Evolutionary conservation across 2,888 invertebrate genomes (phyloP), one percentile per base, ranked within the genome.

Genomic region (Blera fallax): DNA sequence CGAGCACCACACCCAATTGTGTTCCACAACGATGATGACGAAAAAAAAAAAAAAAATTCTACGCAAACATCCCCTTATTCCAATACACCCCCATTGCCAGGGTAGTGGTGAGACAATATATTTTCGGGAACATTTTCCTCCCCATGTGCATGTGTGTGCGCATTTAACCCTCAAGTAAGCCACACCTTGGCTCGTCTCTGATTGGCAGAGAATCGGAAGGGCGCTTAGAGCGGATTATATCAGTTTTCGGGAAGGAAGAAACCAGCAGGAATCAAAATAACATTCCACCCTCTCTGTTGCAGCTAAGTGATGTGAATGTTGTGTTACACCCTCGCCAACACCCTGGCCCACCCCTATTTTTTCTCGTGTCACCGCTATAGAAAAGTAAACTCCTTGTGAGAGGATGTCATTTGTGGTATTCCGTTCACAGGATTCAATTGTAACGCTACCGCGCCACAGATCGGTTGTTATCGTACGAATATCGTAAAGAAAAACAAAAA

Each of bases 361-460:
- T 21, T 45, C 29, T 5, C 29, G 7, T 14, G 37, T 45, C 18
- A 54, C 21, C 21, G 10, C 48, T 32, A 24, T 18, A 40, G 43
- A 43, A 29, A 16, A 40, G 14, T 56, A 43, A 65, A 79, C 64
- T 45, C 73, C 73, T n/a, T 69, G 60, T 56, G 76, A 76, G 67
- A 87, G 78, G 87, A 84, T 87, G 84, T 80, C 87, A 84, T 84
- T 87, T 83, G 87, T 84, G 84, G 83, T 76, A 84, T 84, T 84
- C 50, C 72, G 89, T 88, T 89, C 87, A 89, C 90, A 90, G 91
- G 91, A 91, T 91, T 92, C 92, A 92, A 92, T 92, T 92, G 92
- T 91, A 90, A 90, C 90, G 89, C 90, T 91, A 89, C 91, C 91
- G 91, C 90, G 91, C 90, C 90, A 90, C 91, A 91, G 91, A 91